A percentile compares a stretch with the other conserved stretches of the same genome.
Conservation (phyloP, 2,888 invertebrate species). For the Sipha maydis region DNA sequence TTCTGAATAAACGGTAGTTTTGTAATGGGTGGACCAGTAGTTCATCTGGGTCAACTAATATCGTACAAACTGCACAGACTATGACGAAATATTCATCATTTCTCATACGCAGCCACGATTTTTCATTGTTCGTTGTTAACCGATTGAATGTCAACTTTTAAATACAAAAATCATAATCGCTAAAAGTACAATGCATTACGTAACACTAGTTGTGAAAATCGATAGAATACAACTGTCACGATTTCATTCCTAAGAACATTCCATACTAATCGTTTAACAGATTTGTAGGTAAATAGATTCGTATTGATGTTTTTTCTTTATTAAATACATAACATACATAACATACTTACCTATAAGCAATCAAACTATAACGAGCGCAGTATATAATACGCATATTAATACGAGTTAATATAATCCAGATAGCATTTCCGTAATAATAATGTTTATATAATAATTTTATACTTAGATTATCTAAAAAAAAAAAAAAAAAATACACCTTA, state of each 20-base stretch:
- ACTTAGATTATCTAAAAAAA: too few species aligned
- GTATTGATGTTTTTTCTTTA: not conserved
- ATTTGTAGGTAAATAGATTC: not conserved
- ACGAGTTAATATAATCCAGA: too few species aligned
- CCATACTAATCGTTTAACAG: not conserved
- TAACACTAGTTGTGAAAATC: not conserved
- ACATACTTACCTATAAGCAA: too few species aligned
- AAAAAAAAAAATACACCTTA: too few species aligned
- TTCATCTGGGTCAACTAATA: conserved; percentile 22
- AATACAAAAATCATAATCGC: not conserved
- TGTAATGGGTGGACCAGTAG: not conserved
- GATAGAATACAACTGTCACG: not conserved
- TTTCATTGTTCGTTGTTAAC: not conserved
- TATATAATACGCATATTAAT: too few species aligned
- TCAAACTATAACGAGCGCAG: too few species aligned
- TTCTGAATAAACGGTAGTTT: not conserved
- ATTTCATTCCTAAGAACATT: not conserved
- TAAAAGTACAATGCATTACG: not conserved
- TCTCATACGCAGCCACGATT: not conserved
- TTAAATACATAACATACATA: not conserved
- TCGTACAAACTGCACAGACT: not conserved
- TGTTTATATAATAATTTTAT: too few species aligned
- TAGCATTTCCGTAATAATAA: too few species aligned
- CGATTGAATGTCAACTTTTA: not conserved
- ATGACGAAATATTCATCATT: conserved; percentile 1